phyloP scores from a whole-genome alignment of 2,888 invertebrate species.

The Thereva nobilitata region DNA sequence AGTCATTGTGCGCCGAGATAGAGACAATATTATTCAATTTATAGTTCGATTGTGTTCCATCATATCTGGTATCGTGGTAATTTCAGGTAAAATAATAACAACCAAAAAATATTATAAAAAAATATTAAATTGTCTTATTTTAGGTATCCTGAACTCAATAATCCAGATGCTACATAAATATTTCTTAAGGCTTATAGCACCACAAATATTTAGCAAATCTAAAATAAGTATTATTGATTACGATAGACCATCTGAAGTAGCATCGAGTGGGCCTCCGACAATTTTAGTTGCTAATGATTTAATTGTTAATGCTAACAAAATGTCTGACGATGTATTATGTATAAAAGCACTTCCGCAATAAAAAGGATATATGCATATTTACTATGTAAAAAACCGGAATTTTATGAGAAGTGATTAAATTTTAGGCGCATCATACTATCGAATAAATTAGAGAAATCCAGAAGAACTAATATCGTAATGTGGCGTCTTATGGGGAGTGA shows the following conservation, averaged over 20 bases:
- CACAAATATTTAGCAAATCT: slow-evolving; percentile 32
- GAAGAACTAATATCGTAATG: too few relatives aligned
- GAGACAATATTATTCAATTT: slow-evolving; percentile 78
- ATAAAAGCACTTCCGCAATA: not conserved
- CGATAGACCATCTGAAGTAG: not conserved
- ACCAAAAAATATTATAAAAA: not conserved
- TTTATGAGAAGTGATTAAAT: too few relatives aligned
- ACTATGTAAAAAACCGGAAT: too few relatives aligned
- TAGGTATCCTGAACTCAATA: slow-evolving; percentile 42
- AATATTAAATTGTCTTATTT: slow-evolving; percentile 8
- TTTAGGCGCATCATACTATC: too few relatives aligned
- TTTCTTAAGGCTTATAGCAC: slow-evolving; percentile 36
- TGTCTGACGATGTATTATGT: not conserved
- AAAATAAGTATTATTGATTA: not conserved
- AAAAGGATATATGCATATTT: not conserved
- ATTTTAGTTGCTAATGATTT: slow-evolving; percentile 20
- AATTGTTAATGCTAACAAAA: slow-evolving; percentile 25
- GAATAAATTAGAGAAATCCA: too few relatives aligned
- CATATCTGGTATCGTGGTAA: slow-evolving; percentile 90
- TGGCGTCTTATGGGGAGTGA: too few relatives aligned
- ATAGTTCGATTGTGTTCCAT: slow-evolving; percentile 86
- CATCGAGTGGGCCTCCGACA: not conserved
- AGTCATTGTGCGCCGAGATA: slow-evolving; percentile 78
- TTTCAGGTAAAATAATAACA: slow-evolving; percentile 63
- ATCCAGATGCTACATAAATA: slow-evolving; percentile 35